phyloP scores from a whole-genome alignment of 2,113 vertebrate genomes.

The Desmodus rotundus region DNA sequence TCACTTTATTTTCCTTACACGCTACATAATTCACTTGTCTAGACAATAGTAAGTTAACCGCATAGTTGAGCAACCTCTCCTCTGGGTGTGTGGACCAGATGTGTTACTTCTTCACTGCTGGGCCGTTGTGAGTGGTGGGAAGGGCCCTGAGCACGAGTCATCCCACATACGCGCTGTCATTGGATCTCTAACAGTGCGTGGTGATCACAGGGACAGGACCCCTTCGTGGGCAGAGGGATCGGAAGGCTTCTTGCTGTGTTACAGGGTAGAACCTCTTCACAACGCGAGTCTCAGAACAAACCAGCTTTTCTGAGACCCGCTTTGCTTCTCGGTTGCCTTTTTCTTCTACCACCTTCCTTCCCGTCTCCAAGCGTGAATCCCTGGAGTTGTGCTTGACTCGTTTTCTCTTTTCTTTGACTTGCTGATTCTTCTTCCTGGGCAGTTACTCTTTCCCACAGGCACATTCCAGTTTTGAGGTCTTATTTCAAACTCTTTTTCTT shows the following conservation, averaged over 20 bases:
- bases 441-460: neutral
- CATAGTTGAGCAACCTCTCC: neutral
- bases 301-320: neutral
- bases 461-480: neutral
- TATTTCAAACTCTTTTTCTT: neutral
- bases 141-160: neutral
- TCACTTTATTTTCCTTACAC: neutral
- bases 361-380: neutral
- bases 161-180: too few relatives aligned
- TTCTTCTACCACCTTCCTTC: neutral
- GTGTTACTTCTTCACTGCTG: neutral
- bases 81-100: neutral
- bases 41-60: slow-evolving; percentile 2
- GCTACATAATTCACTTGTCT: neutral
- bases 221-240: too few relatives aligned
- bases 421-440: neutral
- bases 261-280: neutral
- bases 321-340: neutral
- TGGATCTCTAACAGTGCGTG: neutral
- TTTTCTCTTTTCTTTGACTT: neutral
- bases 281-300: neutral
- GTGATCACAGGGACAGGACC: accelerated
- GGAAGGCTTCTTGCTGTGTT: neutral
- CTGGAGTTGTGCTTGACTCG: neutral
- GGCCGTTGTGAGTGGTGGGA: neutral